Conservation (phyloP, 92 coral and sea anemone genomes). For the Desmophyllum pertusum region DNA sequence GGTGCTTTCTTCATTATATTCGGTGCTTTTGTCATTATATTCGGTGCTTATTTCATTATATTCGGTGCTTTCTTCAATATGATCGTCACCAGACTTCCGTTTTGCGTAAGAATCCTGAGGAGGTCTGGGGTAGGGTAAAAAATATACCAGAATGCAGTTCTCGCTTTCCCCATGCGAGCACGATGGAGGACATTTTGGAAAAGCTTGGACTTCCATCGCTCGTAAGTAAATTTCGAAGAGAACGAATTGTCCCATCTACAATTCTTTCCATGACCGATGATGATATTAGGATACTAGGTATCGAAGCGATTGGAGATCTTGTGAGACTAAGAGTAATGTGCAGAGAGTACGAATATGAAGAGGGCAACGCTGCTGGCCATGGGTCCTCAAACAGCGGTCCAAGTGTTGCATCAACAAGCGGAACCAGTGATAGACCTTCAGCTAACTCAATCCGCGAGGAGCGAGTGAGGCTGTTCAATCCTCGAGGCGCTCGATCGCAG, state of each 20-base stretch:
- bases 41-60: background rate
- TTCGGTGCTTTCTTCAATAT: slow-evolving; percentile 15
- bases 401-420: too few species aligned
- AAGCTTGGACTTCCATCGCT: slow-evolving; percentile 26
- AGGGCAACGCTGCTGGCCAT: slow-evolving; percentile 25
- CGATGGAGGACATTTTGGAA: slow-evolving; percentile 45
- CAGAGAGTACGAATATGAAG: slow-evolving; percentile 14
- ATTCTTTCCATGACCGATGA: slow-evolving; percentile 37
- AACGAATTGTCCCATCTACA: slow-evolving; percentile 48
- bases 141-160: slow-evolving; percentile 5
- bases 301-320: slow-evolving; percentile 49
- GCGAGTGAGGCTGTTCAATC: slow-evolving; percentile 44
- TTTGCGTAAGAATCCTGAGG: background rate
- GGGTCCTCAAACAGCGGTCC: background rate
- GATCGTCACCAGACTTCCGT: slow-evolving; percentile 24
- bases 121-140: background rate
- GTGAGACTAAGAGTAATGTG: slow-evolving; percentile 42
- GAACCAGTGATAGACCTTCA: slow-evolving; percentile 18
- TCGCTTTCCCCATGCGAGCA: background rate
- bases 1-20: background rate
- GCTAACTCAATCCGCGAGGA: slow-evolving; percentile 48
- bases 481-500: slow-evolving; percentile 34
- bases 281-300: slow-evolving; percentile 39
- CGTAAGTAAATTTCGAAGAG: slow-evolving; percentile 10
- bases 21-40: background rate